These are phyloP conservation scores for Callipepla californica DNA, from an alignment of 2,113 vertebrate species.

Conservation along the genomic window DNA sequence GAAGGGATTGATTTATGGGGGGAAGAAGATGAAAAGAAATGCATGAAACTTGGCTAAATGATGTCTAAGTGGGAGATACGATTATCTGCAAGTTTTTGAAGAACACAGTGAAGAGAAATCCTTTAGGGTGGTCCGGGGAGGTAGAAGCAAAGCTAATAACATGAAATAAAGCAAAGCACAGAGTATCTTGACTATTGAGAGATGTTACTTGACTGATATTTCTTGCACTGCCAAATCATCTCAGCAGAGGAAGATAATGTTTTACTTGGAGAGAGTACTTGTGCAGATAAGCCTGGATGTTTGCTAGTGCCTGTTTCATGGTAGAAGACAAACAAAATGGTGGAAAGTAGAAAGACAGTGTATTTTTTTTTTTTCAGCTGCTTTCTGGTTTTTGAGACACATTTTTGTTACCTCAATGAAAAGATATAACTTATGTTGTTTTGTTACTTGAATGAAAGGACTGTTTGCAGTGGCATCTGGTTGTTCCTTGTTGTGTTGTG, in stretches of 20 bases:
- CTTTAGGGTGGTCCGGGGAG: constrained; percentile 48
- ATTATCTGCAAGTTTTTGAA: constrained; percentile 58
- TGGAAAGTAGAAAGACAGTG: background rate
- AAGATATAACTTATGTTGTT: background rate
- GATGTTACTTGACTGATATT: background rate
- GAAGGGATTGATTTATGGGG: constrained; percentile 56
- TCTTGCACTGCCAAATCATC: background rate
- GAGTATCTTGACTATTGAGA: background rate
- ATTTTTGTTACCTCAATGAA: background rate
- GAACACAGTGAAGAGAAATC: constrained; percentile 5
- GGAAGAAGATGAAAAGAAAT: constrained; percentile 65
- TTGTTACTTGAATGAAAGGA: background rate
- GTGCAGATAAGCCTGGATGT: background rate
- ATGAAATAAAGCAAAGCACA: background rate
- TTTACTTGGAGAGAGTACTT: background rate
- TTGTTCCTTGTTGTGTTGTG: background rate
- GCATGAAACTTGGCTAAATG: constrained; percentile 44
- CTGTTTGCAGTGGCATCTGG: background rate
- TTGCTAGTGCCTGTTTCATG: background rate
- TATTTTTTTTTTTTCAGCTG: background rate
- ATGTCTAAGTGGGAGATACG: constrained; percentile 51
- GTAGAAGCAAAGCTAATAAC: background rate
- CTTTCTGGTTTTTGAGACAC: background rate
- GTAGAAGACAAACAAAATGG: background rate
- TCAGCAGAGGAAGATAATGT: background rate